Conservation (phyloP, 2,797 vertebrate species). For the Amazona finschi region DNA sequence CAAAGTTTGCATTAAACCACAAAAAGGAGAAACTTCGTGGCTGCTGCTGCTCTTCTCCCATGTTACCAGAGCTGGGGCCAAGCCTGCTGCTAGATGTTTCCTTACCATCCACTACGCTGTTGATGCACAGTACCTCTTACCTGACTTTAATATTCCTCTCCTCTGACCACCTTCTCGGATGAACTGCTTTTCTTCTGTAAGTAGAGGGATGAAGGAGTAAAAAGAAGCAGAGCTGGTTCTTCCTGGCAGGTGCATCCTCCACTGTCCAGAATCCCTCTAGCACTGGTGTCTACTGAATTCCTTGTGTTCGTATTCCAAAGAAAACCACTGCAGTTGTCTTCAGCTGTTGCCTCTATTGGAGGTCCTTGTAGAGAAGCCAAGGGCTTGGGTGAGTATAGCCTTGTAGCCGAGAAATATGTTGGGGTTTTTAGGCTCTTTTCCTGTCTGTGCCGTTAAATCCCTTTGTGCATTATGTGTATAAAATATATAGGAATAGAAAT, state of each 20-base stretch:
- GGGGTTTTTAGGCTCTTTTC: neutral
- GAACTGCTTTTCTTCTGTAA: neutral
- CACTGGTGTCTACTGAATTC: neutral
- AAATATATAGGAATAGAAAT: neutral
- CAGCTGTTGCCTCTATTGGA: slow-evolving; percentile 15
- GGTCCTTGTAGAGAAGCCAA: neutral
- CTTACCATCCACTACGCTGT: neutral
- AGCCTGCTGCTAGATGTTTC: neutral
- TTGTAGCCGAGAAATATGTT: neutral
- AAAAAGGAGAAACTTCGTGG: neutral
- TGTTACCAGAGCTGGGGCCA: neutral
- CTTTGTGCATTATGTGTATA: neutral
- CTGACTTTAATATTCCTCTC: neutral
- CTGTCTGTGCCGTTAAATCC: neutral
- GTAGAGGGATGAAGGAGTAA: neutral
- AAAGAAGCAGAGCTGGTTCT: neutral
- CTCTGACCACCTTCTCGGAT: neutral
- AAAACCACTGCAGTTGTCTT: neutral
- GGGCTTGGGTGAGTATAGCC: neutral
- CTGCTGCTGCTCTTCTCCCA: neutral
- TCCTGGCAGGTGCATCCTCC: neutral
- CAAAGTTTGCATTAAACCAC: neutral
- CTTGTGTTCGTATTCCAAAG: neutral
- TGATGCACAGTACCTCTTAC: neutral
- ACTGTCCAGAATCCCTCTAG: neutral